Conservation (phyloP, 1,140 invertebrate species). For the Ectropis grisescens region DNA sequence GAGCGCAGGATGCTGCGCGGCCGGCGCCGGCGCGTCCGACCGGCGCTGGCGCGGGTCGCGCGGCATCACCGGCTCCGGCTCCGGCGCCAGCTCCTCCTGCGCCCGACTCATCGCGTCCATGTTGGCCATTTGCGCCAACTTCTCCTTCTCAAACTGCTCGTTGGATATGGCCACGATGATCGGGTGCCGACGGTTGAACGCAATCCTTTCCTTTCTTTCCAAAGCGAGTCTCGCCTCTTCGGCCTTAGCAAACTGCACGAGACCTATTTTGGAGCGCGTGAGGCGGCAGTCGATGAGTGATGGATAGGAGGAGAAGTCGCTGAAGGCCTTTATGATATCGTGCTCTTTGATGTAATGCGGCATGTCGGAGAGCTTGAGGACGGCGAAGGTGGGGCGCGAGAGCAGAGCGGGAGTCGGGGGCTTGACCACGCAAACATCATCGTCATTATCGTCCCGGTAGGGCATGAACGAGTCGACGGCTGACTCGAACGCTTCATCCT, state of each 20-base stretch:
- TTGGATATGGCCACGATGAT: constrained; percentile 25
- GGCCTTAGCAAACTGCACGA: constrained; percentile 79
- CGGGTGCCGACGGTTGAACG: constrained; percentile 39
- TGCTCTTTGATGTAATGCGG: constrained; percentile 83
- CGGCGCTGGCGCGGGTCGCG: constrained; percentile 48
- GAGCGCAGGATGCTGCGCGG: no score
- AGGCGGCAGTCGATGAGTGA: constrained; percentile 73
- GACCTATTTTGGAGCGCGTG: constrained; percentile 73
- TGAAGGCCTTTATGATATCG: constrained; percentile 83
- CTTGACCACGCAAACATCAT: constrained; percentile 26
- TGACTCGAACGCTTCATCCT: constrained; percentile 76
- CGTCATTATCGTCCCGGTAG: constrained; percentile 51
- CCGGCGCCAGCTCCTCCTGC: constrained; percentile 6
- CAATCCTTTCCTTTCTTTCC: constrained; percentile 52
- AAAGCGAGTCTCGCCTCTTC: constrained; percentile 77
- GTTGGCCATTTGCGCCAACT: no score
- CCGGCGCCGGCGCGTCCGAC: no score
- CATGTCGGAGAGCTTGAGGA: constrained; percentile 77
- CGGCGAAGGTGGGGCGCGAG: constrained; percentile 30
- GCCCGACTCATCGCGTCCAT: no score
- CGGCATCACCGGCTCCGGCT: constrained; percentile 17
- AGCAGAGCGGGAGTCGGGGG: constrained; percentile 16
- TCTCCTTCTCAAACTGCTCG: constrained; percentile 38
- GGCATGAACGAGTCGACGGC: constrained; percentile 75
- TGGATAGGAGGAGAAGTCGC: constrained; percentile 79